Base-by-base conservation (phyloP, 1,140 invertebrate genomes). In the Diachasmimorpha longicaudata region DNA sequence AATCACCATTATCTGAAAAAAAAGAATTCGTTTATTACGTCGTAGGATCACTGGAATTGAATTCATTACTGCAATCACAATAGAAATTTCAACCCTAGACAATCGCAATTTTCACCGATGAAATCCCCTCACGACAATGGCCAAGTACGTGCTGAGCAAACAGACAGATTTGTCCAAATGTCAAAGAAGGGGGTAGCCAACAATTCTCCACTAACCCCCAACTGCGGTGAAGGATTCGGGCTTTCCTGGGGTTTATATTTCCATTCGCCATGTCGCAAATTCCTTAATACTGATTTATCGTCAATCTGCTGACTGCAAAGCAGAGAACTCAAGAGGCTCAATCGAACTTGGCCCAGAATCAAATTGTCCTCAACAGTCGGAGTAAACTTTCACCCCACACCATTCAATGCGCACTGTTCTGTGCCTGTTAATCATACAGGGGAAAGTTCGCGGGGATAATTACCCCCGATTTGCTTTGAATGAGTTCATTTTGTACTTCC, bases 261-360 rank as follows among this genome's bases (percentile, higher is more conserved):
- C 44, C 70, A 71, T 71, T 48, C 9, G n/a, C 46, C 19, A 16
- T 21, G 52, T 52, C 48, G 48, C 48, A 52, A 52, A 52, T 52
- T 36, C 70, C 74, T 75, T 75, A 70, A 75, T 75, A 48, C 16
- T 75, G 74, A 75, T 75, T 75, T 75, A 75, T 75, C 52, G 31
- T 23, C 68, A 75, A 70, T 70, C 74, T 75, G 74, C 68, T 75
- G 48, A 70, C 68, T 31, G 74, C 52, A 37, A 75, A 44, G 48
- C 67, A 25, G 67, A 14, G n/a, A 31, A 66, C 58, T 66, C 36
- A 70, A 75, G 58, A 70, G 74, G 55, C 74, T 75, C 36, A 58
- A 75, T 70, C 48, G 74, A 70, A 75, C 67, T 75, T 75, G 74
- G 67, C 74, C 68, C 74, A 75, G 25, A 58, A 58, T 67, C 74